Base-by-base conservation (phyloP, 2,113 vertebrate species). In the Ginglymostoma cirratum region DNA sequence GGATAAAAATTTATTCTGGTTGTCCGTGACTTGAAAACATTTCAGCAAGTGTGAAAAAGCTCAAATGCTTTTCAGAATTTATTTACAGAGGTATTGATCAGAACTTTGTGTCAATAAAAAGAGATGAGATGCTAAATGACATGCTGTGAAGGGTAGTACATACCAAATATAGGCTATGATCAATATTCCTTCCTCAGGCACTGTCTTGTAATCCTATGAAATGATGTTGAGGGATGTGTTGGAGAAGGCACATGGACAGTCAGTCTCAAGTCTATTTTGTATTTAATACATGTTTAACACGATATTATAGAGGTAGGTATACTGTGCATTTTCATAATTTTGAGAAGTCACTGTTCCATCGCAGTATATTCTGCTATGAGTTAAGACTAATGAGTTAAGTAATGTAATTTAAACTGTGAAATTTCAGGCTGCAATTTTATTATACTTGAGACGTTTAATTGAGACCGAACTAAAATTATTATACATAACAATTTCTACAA, bases 41-140 rank as follows among this genome's bases (percentile, higher is more conserved):
- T 45, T 70, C 65, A 15, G 30, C 94, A 95, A 95, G 45, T 23
- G 19, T 6, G 67, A 93, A 93, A 34, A 38, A 95, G 67, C 38
- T 48, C 38, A 34, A 38, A 10, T 10, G 70, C 34, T 65, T 69
- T 72, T 48, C 45, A 48, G 14, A 21, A 90, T 90, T 90, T 95
- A 95, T 45, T 76, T 94, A 94, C 23, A 95, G 38, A 66, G 30
- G 38, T 95, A 95, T 95, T 52, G 94, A 95, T 95, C 45, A 6
- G 24, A 95, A 3, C 94, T 10, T 8, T 95, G 48, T 2, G 67
- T 52, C 72, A 42, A 95, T 70, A 95, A 72, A 87, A 95, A 76
- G 94, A 70, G 94, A 95, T 52, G 94, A 95, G 69, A 95, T 70
- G 67, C 67, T 72, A 72, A 95, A 42, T 72, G 94, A 95, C 94